phyloP scores from a whole-genome alignment of 2,888 invertebrate species.

The Himalopsyche tibetana region DNA sequence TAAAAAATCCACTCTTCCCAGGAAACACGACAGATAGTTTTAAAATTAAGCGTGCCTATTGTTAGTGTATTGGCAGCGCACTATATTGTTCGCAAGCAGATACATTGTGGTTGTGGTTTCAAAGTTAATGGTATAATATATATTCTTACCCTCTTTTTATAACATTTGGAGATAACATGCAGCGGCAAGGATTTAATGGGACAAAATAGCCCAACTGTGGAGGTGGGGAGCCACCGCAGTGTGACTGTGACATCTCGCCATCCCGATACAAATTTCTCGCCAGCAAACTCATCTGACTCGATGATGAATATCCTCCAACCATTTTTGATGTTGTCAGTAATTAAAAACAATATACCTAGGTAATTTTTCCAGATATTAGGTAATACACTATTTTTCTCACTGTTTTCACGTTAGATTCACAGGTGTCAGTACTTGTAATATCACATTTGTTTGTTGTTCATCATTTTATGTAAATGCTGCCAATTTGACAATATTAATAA shows the following conservation, averaged over 20 bases:
- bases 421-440: background rate
- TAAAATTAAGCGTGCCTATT: too few species aligned
- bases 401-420: conserved; percentile 2
- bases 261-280: conserved; percentile 76
- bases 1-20: too few species aligned
- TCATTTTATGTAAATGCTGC: background rate
- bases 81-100: too few species aligned
- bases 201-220: conserved; percentile 80
- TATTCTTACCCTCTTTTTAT: conserved; percentile 57
- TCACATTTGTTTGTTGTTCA: background rate
- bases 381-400: background rate
- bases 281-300: conserved; percentile 70
- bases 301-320: conserved; percentile 36
- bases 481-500: background rate
- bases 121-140: background rate
- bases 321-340: background rate
- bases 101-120: too few species aligned
- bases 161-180: conserved; percentile 65
- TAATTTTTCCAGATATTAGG: background rate
- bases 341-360: background rate
- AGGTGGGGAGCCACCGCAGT: conserved; percentile 61
- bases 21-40: too few species aligned
- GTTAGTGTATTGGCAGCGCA: too few species aligned
- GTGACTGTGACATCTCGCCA: conserved; percentile 69
- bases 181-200: conserved; percentile 74